Percentiles rank a stretch among this genome's conserved stretches.
phyloP scores from a whole-genome alignment of 1,140 invertebrate species.

The Cotesia chilonis region DNA sequence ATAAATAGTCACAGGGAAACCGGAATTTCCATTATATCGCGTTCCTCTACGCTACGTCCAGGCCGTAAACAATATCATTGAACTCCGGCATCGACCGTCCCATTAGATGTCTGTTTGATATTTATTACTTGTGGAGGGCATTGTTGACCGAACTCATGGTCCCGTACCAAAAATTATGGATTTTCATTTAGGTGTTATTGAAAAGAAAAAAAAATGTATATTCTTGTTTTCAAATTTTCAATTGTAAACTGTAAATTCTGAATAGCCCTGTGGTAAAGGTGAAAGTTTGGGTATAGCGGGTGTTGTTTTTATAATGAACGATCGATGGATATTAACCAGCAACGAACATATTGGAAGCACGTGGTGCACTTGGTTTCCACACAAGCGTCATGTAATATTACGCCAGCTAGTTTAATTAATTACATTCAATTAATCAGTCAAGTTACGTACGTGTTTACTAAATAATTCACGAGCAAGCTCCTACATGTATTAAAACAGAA shows the following conservation, averaged over 20 bases:
- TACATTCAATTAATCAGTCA: conserved; percentile 37
- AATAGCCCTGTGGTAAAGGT: too few species aligned
- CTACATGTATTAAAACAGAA: too few species aligned
- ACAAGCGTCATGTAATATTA: background rate
- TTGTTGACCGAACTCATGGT: conserved; percentile 13
- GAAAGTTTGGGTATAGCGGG: too few species aligned
- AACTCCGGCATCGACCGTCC: conserved; percentile 42
- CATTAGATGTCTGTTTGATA: conserved; percentile 49
- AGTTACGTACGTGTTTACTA: background rate
- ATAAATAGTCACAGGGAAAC: conserved; percentile 34
- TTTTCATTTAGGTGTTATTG: conserved; percentile 7
- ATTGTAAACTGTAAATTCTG: too few species aligned
- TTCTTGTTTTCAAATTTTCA: background rate
- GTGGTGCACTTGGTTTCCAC: conserved; percentile 6
- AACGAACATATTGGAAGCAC: background rate
- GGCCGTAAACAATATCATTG: conserved; percentile 41
- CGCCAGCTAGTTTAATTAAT: conserved; percentile 33
- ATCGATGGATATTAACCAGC: background rate
- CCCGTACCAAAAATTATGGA: background rate
- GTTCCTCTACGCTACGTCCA: conserved; percentile 29
- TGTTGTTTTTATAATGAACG: background rate
- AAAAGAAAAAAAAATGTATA: background rate
- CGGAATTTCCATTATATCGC: conserved; percentile 40
- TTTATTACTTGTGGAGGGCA: conserved; percentile 47
- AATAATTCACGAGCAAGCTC: too few species aligned